phyloP scores from a whole-genome alignment of 2,797 vertebrate species.

The Urophycis tenuis region DNA sequence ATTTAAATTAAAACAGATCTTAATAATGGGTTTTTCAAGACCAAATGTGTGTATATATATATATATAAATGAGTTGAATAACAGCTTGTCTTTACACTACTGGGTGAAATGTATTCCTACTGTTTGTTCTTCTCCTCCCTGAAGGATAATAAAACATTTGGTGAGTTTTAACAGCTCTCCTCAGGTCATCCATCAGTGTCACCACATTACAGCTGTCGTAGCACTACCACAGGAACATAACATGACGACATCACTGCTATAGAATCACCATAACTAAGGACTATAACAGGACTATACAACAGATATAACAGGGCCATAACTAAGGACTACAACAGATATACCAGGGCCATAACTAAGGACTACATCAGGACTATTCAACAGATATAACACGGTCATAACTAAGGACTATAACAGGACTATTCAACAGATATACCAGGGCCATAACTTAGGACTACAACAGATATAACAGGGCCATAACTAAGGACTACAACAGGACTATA shows the following conservation, averaged over 20 bases:
- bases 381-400: too few species aligned
- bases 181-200: not conserved
- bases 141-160: slow-evolving; percentile 1
- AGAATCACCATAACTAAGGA: not conserved
- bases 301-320: too few species aligned
- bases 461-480: too few species aligned
- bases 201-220: not conserved
- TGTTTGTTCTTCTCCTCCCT: not conserved
- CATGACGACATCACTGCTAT: not conserved
- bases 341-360: too few species aligned
- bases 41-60: too few species aligned
- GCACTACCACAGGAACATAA: not conserved
- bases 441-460: too few species aligned
- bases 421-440: too few species aligned
- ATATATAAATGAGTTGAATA: not conserved
- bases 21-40: not conserved
- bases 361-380: too few species aligned
- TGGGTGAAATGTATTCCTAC: not conserved
- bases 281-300: too few species aligned
- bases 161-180: not conserved
- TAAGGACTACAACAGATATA: too few species aligned
- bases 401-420: too few species aligned
- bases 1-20: slow-evolving; percentile 5
- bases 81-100: not conserved
- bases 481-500: too few species aligned